These are phyloP conservation scores for Hippopotamyrus pictus DNA, from an alignment of 2,797 vertebrate genomes.

Conservation along the genomic window DNA sequence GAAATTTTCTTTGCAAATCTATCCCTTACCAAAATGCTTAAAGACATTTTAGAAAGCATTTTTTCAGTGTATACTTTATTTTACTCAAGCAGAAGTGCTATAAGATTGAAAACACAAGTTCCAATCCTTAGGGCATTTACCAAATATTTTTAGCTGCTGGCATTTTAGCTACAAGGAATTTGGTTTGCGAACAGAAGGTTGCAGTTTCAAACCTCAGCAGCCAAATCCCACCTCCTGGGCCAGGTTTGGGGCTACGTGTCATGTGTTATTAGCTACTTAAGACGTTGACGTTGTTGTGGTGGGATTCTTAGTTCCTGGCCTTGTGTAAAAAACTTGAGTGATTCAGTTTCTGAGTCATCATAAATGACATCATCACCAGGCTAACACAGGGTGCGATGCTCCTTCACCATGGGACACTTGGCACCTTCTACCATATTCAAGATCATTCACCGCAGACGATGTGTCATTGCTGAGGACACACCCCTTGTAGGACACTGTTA, in stretches of 20 bases:
- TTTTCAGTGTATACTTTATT: background rate
- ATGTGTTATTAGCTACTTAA: background rate
- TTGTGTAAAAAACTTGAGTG: background rate
- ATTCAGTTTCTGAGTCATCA: background rate
- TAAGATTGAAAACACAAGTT: background rate
- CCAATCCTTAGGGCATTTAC: background rate
- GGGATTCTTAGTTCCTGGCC: background rate
- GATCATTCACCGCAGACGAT: background rate
- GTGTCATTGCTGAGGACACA: constrained; percentile 42
- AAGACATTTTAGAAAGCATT: background rate
- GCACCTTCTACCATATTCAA: background rate
- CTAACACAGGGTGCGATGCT: background rate
- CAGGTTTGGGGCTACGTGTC: background rate
- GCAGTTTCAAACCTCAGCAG: background rate
- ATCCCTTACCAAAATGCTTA: background rate
- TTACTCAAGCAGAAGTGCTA: background rate
- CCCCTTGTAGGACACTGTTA: constrained; percentile 78
- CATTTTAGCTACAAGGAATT: background rate
- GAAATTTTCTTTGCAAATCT: background rate
- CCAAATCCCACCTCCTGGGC: background rate
- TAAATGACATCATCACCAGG: background rate
- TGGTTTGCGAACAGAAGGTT: background rate
- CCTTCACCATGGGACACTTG: background rate
- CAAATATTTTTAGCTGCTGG: background rate
- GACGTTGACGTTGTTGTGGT: background rate